Conservation (phyloP, 2,113 vertebrate genomes). For the Rhynchomys soricoides region DNA sequence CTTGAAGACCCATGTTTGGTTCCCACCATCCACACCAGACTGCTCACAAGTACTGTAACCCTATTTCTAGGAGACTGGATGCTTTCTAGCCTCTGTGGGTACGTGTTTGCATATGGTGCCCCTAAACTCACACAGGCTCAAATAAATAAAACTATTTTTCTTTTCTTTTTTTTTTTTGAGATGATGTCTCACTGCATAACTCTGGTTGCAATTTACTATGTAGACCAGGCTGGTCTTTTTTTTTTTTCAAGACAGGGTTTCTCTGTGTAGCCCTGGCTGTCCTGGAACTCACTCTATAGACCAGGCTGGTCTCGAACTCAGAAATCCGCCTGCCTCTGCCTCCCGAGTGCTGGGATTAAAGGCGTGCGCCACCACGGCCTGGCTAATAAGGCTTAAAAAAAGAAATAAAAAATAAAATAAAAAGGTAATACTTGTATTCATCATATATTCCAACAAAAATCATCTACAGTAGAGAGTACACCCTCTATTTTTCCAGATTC, state of each 20-base stretch:
- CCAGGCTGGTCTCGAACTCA: too few species aligned
- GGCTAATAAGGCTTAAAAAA: too few species aligned
- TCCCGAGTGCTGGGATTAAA: too few species aligned
- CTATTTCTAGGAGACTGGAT: not conserved
- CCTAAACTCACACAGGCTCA: not conserved
- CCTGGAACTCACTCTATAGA: too few species aligned
- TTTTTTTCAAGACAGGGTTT: too few species aligned
- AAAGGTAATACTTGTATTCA: not conserved
- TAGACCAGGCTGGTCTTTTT: not conserved
- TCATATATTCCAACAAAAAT: not conserved
- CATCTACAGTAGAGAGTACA: not conserved
- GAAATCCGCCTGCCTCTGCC: too few species aligned
- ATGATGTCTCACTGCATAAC: not conserved
- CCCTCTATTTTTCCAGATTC: not conserved
- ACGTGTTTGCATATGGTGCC: not conserved
- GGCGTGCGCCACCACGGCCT: too few species aligned
- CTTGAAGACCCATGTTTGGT: not conserved
- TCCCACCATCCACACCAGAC: not conserved
- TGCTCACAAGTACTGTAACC: not conserved
- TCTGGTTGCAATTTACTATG: not conserved
- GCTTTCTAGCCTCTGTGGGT: not conserved
- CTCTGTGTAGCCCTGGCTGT: too few species aligned
- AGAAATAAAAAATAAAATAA: not conserved
- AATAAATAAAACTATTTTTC: not conserved
- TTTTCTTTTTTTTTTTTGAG: not conserved